phyloP scores from a whole-genome alignment of 1,140 invertebrate species.

The Conus ventricosus region DNA sequence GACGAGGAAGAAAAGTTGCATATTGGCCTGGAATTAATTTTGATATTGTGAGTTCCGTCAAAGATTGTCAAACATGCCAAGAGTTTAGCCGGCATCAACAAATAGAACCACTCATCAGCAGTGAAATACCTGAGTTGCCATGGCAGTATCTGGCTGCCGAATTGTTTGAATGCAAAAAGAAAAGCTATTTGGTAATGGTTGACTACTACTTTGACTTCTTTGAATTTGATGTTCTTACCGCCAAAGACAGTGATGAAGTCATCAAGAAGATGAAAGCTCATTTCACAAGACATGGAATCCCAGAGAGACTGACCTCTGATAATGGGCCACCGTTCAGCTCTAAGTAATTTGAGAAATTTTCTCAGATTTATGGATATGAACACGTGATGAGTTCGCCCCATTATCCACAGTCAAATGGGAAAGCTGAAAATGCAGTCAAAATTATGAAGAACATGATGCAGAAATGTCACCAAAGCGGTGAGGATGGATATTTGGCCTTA shows the following conservation, averaged over 20 bases:
- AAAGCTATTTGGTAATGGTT: not conserved
- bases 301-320: not conserved
- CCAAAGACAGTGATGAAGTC: not conserved
- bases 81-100: not conserved
- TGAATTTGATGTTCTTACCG: not conserved
- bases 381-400: not conserved
- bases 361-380: not conserved
- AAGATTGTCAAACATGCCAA: not conserved
- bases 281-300: not conserved
- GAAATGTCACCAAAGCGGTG: not conserved
- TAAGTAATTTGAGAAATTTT: not conserved
- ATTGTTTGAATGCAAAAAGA: not conserved
- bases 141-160: not conserved
- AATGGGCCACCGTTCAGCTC: not conserved
- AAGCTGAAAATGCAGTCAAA: not conserved
- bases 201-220: not conserved
- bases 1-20: slow-evolving; percentile 16
- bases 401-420: slow-evolving; percentile 1
- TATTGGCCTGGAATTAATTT: not conserved
- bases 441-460: not conserved
- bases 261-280: not conserved
- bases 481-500: not conserved
- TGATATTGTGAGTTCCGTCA: not conserved
- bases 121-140: not conserved
- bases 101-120: not conserved